Percentiles rank a stretch among this genome's conserved stretches.
Conservation (phyloP, 2,797 vertebrate genomes). For the Pteronotus mesoamericanus region DNA sequence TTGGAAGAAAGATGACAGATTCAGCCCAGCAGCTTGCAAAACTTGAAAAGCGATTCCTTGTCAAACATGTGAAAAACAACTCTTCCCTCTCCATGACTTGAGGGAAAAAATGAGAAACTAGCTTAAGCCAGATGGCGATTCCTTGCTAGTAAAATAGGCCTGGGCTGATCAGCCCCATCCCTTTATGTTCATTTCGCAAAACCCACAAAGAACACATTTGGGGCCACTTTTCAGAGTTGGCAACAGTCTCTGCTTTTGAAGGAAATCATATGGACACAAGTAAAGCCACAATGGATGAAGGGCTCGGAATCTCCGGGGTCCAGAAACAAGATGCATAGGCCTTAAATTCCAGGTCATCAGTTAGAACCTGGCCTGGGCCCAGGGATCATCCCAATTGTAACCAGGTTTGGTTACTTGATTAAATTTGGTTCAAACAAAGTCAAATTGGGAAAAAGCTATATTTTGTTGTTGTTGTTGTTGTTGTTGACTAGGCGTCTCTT, state of each 20-base stretch:
- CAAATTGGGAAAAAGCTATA: conserved; percentile 16
- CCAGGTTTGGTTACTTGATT: conserved; percentile 52
- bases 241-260: conserved; percentile 62
- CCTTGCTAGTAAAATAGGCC: conserved; percentile 60
- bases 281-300: conserved; percentile 41
- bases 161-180: conserved; percentile 28
- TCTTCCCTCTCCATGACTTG: conserved; percentile 59
- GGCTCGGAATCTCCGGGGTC: neutral
- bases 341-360: conserved; percentile 30
- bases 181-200: conserved; percentile 60
- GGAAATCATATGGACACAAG: conserved; percentile 63
- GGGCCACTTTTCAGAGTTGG: conserved; percentile 66
- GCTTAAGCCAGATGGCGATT: conserved; percentile 77
- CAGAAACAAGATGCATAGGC: neutral
- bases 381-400: conserved; percentile 25
- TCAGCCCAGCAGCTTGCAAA: conserved; percentile 47
- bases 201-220: conserved; percentile 66
- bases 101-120: conserved; percentile 69
- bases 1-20: conserved; percentile 66
- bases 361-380: neutral
- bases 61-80: conserved; percentile 76
- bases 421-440: conserved; percentile 46
- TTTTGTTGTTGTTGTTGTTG: conserved; percentile 46
- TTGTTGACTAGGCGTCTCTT: conserved; percentile 5
- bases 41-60: conserved; percentile 74